Percentiles rank a stretch among this genome's conserved stretches.
These are phyloP conservation scores for Whitmania pigra DNA, from an alignment of 1,140 invertebrate species.

Conservation along the genomic window DNA sequence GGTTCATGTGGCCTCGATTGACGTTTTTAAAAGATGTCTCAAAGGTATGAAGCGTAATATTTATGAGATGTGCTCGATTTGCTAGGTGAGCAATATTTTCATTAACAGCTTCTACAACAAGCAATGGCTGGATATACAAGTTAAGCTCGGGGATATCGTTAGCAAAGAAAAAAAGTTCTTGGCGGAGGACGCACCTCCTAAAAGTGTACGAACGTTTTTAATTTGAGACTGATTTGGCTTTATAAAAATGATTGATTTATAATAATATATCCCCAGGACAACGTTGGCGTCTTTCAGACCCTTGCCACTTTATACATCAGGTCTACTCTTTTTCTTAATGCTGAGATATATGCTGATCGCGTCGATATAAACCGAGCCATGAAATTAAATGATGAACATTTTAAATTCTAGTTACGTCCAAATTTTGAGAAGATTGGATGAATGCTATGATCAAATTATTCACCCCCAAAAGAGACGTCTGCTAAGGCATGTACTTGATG, in stretches of 20 bases:
- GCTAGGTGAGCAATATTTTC: constrained; percentile 5
- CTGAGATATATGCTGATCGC: not conserved
- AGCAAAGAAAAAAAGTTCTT: constrained; percentile 36
- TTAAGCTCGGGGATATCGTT: constrained; percentile 38
- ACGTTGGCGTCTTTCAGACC: constrained; percentile 40
- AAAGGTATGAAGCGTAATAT: not conserved
- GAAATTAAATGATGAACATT: constrained; percentile 42
- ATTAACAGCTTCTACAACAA: constrained; percentile 40
- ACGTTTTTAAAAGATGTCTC: too few relatives aligned
- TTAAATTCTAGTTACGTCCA: constrained; percentile 57
- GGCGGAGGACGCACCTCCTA: constrained; percentile 39
- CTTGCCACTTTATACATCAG: constrained; percentile 51
- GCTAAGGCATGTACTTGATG: constrained; percentile 63
- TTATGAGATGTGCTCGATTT: not conserved
- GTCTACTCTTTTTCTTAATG: not conserved
- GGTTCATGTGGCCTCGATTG: too few relatives aligned
- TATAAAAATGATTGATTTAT: constrained; percentile 5
- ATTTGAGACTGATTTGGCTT: not conserved
- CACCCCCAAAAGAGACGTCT: constrained; percentile 80
- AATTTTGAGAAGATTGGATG: constrained; percentile 59
- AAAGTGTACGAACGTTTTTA: constrained; percentile 32
- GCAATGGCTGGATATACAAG: constrained; percentile 43
- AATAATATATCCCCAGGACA: constrained; percentile 33
- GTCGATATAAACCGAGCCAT: not conserved
- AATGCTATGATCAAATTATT: constrained; percentile 74